These are phyloP conservation scores for Hyperoplus immaculatus DNA, from an alignment of 2,797 vertebrate species.

Conservation along the genomic window DNA sequence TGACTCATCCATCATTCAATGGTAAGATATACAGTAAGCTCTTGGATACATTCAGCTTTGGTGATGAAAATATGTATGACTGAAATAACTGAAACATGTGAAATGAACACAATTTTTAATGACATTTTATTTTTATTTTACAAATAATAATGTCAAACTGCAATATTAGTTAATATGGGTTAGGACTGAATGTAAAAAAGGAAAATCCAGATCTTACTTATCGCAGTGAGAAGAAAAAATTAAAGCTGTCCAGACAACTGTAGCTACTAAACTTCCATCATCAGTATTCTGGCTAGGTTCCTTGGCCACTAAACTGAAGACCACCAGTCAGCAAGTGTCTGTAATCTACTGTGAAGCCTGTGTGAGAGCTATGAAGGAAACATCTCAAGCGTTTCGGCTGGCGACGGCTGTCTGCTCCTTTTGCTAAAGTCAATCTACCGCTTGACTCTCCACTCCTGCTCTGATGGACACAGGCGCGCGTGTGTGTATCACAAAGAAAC, in stretches of 20 bases:
- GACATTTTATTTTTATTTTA: no score
- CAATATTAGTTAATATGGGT: background rate
- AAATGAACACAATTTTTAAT: background rate
- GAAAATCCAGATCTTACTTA: background rate
- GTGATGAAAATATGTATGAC: conserved; percentile 8
- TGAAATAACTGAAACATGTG: background rate
- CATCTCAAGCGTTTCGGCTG: conserved; percentile 76
- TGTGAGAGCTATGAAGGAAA: conserved; percentile 65
- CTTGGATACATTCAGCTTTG: conserved; percentile 4
- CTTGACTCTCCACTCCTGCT: conserved; percentile 70
- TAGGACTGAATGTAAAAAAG: background rate
- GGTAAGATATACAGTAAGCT: conserved; percentile 3
- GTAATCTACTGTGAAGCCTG: conserved; percentile 77
- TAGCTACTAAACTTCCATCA: background rate
- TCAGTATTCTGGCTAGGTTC: conserved; percentile 61
- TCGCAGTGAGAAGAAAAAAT: background rate
- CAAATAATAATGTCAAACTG: background rate
- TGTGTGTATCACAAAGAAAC: conserved; percentile 23
- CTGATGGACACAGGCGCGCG: conserved; percentile 46
- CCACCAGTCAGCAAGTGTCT: conserved; percentile 63
- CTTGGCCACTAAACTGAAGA: conserved; percentile 66
- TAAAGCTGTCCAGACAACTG: background rate
- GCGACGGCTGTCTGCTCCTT: conserved; percentile 67
- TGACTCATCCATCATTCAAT: conserved; percentile 46
- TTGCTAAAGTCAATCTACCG: conserved; percentile 77